A percentile compares a stretch with the other conserved stretches of the same genome.
phyloP scores from a whole-genome alignment of 2,797 vertebrate genomes.

The Pipistrellus nathusii region DNA sequence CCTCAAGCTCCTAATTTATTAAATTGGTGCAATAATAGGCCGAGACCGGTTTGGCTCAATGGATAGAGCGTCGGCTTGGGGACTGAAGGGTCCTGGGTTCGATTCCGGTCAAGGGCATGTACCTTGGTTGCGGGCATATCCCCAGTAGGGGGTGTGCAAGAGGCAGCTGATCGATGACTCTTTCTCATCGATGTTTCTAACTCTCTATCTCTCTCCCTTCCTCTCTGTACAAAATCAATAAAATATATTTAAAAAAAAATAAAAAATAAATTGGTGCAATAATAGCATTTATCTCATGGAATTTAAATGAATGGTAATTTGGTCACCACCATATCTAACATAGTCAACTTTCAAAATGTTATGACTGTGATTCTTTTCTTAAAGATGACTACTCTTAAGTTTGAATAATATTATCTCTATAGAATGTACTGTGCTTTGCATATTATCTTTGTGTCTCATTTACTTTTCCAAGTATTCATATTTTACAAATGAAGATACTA shows the following conservation, averaged over 20 bases:
- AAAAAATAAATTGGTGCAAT: not conserved
- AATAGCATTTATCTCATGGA: not conserved
- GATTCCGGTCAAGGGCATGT: no score
- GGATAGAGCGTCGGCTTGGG: no score
- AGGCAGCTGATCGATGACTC: no score
- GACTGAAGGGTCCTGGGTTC: no score
- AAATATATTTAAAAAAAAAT: no score
- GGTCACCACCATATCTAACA: not conserved
- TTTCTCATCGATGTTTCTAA: no score
- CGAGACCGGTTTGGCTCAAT: no score
- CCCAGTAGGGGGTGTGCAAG: no score
- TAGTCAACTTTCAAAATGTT: not conserved
- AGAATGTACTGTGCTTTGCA: not conserved
- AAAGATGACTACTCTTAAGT: not conserved
- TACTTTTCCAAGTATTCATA: constrained; percentile 17
- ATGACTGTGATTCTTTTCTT: constrained; percentile 3
- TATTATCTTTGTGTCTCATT: not conserved
- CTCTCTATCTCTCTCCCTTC: no score
- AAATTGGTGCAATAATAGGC: not conserved
- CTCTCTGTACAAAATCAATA: no score
- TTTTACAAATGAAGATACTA: constrained; percentile 24
- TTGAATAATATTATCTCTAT: not conserved
- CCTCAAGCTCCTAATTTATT: not conserved
- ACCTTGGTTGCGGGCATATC: no score
- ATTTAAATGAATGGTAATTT: not conserved